phyloP scores from a whole-genome alignment of 1,140 invertebrate species.

The Zaprionus kolodkinae region DNA sequence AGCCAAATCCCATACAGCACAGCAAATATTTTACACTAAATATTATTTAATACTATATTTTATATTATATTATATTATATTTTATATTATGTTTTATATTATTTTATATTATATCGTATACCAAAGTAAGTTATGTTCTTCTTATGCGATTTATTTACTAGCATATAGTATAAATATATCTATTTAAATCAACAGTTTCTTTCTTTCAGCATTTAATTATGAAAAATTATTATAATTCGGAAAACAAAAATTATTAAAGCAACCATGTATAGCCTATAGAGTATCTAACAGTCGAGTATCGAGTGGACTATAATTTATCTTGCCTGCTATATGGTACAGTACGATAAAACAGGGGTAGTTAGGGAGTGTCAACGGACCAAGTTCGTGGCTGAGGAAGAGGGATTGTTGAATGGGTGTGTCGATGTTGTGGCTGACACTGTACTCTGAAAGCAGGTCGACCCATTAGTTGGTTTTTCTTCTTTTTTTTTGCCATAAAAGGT shows the following conservation, averaged over 20 bases:
- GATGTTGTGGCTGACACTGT: constrained; percentile 58
- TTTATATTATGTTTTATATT: not conserved
- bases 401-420: constrained; percentile 58
- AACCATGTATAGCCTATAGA: not conserved
- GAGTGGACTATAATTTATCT: not conserved
- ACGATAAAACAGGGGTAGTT: constrained; percentile 6
- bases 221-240: too few relatives aligned
- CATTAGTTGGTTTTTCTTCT: constrained; percentile 27
- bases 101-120: too few relatives aligned
- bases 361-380: constrained; percentile 22
- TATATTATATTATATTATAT: too few relatives aligned
- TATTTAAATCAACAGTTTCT: too few relatives aligned
- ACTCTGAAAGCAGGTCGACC: constrained; percentile 63
- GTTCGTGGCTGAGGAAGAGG: not conserved
- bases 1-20: not conserved
- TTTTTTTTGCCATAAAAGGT: constrained; percentile 35
- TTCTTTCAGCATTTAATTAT: too few relatives aligned
- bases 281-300: not conserved
- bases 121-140: too few relatives aligned
- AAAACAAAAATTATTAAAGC: too few relatives aligned
- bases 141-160: not conserved
- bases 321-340: not conserved
- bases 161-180: not conserved
- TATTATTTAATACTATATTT: not conserved
- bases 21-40: not conserved